phyloP scores from a whole-genome alignment of 2,797 vertebrate species.

The Menidia menidia region DNA sequence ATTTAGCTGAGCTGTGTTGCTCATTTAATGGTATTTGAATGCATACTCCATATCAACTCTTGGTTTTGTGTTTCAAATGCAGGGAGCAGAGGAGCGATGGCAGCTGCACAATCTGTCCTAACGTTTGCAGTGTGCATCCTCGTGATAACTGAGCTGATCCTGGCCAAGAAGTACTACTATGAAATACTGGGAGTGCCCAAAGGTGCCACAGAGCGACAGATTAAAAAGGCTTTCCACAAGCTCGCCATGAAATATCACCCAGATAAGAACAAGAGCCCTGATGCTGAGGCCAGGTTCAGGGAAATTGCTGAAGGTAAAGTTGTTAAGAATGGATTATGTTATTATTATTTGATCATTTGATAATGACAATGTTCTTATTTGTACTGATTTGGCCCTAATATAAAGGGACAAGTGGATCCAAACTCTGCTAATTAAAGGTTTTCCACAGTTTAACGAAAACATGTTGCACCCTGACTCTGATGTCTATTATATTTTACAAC shows the following conservation, averaged over 20 bases:
- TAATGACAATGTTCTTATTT: background rate
- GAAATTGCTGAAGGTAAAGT: conserved; percentile 94
- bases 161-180: conserved; percentile 93
- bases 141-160: conserved; percentile 94
- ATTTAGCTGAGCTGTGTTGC: background rate
- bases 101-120: conserved; percentile 88
- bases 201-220: conserved; percentile 92
- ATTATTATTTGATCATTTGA: background rate
- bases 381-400: background rate
- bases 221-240: conserved; percentile 97
- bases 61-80: conserved; percentile 13
- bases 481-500: background rate
- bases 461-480: background rate
- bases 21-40: background rate
- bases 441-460: no score
- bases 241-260: conserved; percentile 97
- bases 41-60: background rate
- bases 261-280: conserved; percentile 95
- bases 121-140: conserved; percentile 91
- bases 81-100: conserved; percentile 81
- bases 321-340: background rate
- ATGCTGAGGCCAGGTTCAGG: conserved; percentile 92
- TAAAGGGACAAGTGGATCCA: background rate
- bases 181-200: conserved; percentile 93
- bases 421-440: no score